A percentile compares a stretch with the other conserved stretches of the same genome.
phyloP scores from a whole-genome alignment of 2,888 invertebrate genomes.

The Lasioglossum leucozonium region DNA sequence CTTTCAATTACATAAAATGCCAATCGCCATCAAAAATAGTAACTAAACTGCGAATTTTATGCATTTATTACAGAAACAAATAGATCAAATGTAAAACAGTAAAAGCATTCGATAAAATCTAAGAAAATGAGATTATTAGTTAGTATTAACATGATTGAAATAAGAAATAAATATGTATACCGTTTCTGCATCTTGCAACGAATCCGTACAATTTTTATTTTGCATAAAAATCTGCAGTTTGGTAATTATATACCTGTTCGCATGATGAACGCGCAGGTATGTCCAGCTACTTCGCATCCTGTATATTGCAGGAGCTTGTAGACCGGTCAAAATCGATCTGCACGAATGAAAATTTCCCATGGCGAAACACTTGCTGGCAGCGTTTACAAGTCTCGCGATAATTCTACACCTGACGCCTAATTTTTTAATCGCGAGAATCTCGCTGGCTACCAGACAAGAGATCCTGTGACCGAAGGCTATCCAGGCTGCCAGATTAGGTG shows the following conservation, averaged over 20 bases:
- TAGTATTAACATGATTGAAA: background rate
- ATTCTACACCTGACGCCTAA: conserved; percentile 85
- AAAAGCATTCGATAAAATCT: background rate
- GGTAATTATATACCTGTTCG: conserved; percentile 82
- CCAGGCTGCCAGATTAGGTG: conserved; percentile 85
- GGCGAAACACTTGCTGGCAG: conserved; percentile 85
- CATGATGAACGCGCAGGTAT: conserved; percentile 85
- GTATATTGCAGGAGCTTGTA: conserved; percentile 86
- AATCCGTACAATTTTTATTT: too few species aligned
- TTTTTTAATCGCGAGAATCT: conserved; percentile 82
- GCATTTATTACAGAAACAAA: too few species aligned
- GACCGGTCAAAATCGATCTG: conserved; percentile 85
- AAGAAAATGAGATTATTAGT: too few species aligned
- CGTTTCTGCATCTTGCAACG: too few species aligned
- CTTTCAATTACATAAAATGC: too few species aligned
- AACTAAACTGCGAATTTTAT: too few species aligned
- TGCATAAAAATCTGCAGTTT: too few species aligned
- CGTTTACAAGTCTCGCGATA: conserved; percentile 86
- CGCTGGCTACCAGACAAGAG: conserved; percentile 85
- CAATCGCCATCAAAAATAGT: too few species aligned
- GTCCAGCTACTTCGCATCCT: conserved; percentile 85
- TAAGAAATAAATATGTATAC: too few species aligned
- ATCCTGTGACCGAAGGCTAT: conserved; percentile 86
- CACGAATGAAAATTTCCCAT: conserved; percentile 86
- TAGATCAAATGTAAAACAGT: background rate